phyloP scores from a whole-genome alignment of 2,797 vertebrate species.

The Spinus pinus region DNA sequence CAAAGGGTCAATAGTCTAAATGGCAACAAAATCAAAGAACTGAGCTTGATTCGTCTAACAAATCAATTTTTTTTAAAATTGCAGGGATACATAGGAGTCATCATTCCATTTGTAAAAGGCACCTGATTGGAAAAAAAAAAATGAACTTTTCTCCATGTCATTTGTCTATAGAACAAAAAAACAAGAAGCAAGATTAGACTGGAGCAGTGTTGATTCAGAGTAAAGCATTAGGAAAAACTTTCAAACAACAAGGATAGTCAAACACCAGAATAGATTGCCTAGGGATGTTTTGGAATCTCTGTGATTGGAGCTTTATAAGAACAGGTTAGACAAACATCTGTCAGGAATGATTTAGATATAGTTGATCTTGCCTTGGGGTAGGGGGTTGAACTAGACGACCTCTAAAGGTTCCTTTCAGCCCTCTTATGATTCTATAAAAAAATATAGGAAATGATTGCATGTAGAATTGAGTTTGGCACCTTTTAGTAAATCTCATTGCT shows the following conservation, averaged over 20 bases:
- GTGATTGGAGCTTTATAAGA: constrained; percentile 48
- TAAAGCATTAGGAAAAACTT: constrained; percentile 43
- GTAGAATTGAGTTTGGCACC: constrained; percentile 27
- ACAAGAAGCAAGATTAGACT: neutral
- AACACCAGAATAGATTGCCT: constrained; percentile 31
- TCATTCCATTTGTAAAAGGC: neutral
- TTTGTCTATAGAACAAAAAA: neutral
- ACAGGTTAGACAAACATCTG: constrained; percentile 70
- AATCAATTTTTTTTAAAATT: neutral
- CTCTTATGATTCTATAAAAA: constrained; percentile 20
- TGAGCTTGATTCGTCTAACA: neutral
- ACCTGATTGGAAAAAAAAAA: rapidly evolving
- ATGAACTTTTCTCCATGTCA: neutral
- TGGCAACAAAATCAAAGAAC: neutral
- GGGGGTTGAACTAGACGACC: neutral
- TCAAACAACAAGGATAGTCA: constrained; percentile 33
- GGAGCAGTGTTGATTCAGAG: neutral
- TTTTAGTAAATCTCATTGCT: constrained; percentile 28
- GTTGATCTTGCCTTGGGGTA: constrained; percentile 15
- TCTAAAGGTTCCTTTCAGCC: neutral
- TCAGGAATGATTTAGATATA: constrained; percentile 65
- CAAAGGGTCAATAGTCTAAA: neutral
- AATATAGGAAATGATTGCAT: neutral
- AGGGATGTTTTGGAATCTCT: constrained; percentile 41
- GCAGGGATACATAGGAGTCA: neutral